These are phyloP conservation scores for Himantopus leucocephalus DNA, from an alignment of 2,113 vertebrate genomes.

Conservation along the genomic window DNA sequence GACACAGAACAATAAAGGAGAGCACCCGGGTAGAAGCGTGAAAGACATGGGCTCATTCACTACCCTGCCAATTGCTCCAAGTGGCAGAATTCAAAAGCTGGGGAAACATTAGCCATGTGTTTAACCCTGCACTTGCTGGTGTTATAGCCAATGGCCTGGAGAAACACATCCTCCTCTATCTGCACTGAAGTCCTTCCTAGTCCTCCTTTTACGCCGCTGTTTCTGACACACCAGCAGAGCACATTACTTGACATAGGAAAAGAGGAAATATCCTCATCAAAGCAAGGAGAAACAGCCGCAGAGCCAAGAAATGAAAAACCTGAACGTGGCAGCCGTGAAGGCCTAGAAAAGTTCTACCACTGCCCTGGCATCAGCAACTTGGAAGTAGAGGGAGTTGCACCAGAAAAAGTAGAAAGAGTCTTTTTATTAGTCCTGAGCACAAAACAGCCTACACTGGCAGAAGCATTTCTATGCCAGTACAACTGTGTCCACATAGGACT, in stretches of 20 bases:
- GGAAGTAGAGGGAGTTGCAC: not conserved
- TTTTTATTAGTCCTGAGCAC: constrained; percentile 19
- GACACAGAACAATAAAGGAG: constrained; percentile 42
- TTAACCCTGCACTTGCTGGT: not conserved
- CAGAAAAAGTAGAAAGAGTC: constrained; percentile 13
- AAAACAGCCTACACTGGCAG: constrained; percentile 12
- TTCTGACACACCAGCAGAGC: not conserved
- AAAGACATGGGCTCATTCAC: constrained; percentile 23
- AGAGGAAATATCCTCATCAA: not conserved
- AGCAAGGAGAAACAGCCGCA: not conserved
- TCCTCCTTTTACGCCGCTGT: not conserved
- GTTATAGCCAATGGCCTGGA: not conserved
- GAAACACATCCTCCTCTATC: not conserved
- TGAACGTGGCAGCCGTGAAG: not conserved
- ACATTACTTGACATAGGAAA: not conserved
- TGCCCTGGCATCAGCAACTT: not conserved
- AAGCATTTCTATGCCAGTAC: constrained; percentile 8
- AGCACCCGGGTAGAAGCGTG: not conserved
- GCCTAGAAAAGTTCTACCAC: not conserved
- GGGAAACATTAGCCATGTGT: not conserved
- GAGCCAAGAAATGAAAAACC: not conserved
- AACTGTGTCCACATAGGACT: constrained; percentile 11
- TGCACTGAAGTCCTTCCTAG: not conserved
- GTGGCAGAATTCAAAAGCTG: constrained; percentile 9
- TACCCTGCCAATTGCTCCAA: constrained; percentile 29